Conservation (phyloP, 2,888 invertebrate genomes). For the Volucella inflata region DNA sequence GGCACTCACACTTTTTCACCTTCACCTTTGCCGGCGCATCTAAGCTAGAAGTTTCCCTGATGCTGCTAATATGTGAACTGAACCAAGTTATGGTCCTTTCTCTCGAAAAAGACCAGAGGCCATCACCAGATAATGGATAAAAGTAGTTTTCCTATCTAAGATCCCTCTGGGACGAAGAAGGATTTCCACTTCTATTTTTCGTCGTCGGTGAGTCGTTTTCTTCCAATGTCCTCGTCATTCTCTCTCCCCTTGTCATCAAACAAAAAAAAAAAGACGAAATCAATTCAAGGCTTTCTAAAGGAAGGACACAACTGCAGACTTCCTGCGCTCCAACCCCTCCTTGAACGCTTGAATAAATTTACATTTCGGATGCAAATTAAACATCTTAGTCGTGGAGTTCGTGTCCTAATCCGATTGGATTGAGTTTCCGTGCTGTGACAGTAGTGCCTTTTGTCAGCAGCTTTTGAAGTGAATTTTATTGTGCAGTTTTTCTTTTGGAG, state of each 20-base stretch:
- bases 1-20: background rate
- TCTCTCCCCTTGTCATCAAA: background rate
- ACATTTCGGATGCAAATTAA: slow-evolving; percentile 75
- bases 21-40: background rate
- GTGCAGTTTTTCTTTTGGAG: slow-evolving; percentile 29
- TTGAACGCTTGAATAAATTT: slow-evolving; percentile 73
- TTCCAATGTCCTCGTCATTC: slow-evolving; percentile 32
- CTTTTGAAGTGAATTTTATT: slow-evolving; percentile 36
- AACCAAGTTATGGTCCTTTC: background rate
- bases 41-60: background rate
- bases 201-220: slow-evolving; percentile 10
- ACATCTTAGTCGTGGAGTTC: slow-evolving; percentile 73
- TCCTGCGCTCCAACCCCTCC: slow-evolving; percentile 24
- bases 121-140: slow-evolving; percentile 35
- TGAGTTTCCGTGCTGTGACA: slow-evolving; percentile 63
- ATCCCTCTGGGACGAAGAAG: slow-evolving; percentile 12
- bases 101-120: too few relatives aligned
- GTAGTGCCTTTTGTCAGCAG: slow-evolving; percentile 19
- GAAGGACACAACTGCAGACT: slow-evolving; percentile 66
- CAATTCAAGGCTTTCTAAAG: slow-evolving; percentile 8
- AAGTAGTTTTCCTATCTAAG: background rate
- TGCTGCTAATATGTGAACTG: slow-evolving; percentile 32
- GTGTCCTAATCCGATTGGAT: slow-evolving; percentile 75
- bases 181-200: slow-evolving; percentile 8
- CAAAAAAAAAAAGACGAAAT: too few relatives aligned